Evolutionary conservation across 2,888 invertebrate genomes (phyloP).

Genomic region (Pycnomerus fuliginosus): DNA sequence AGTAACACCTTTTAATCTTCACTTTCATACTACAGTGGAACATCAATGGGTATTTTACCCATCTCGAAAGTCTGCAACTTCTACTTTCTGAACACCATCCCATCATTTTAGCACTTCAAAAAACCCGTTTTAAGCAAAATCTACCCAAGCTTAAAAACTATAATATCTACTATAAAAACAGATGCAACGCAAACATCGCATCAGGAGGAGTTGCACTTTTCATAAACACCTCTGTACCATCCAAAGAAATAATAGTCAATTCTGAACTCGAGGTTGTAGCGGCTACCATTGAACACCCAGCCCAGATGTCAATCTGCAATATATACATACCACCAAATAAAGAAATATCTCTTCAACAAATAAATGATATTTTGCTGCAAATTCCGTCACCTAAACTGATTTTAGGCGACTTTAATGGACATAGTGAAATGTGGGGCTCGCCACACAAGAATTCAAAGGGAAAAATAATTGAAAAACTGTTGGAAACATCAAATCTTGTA

Average conservation of each 20-base stretch:
- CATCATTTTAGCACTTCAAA: constrained; percentile 11
- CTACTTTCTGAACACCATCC: constrained; percentile 6
- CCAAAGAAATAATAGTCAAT: constrained; percentile 8
- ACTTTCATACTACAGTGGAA: constrained; percentile 14
- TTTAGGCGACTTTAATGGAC: constrained; percentile 15
- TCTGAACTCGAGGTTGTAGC: constrained; percentile 12
- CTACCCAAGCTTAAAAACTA: constrained; percentile 4
- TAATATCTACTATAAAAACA: constrained; percentile 5
- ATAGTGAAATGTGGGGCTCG: constrained; percentile 14
- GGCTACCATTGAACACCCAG: constrained; percentile 3
- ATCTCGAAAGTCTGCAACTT: constrained; percentile 5
- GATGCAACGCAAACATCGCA: constrained; percentile 1
- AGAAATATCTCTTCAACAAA: not conserved
- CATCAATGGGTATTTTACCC: constrained; percentile 12
- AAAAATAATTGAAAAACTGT: constrained; percentile 3
- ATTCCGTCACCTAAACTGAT: constrained; percentile 11
- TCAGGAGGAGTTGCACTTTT: constrained; percentile 16
- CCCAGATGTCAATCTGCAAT: constrained; percentile 8
- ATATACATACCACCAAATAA: constrained; percentile 10
- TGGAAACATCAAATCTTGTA: constrained; percentile 1
- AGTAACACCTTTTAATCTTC: constrained; percentile 1
- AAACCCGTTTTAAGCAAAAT: constrained; percentile 13
- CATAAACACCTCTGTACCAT: constrained; percentile 3
- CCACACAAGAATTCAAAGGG: constrained; percentile 2
- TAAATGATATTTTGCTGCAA: constrained; percentile 9